These are phyloP conservation scores for Patella ulyssiponensis DNA, from an alignment of 2,888 invertebrate genomes.

Conservation along the genomic window DNA sequence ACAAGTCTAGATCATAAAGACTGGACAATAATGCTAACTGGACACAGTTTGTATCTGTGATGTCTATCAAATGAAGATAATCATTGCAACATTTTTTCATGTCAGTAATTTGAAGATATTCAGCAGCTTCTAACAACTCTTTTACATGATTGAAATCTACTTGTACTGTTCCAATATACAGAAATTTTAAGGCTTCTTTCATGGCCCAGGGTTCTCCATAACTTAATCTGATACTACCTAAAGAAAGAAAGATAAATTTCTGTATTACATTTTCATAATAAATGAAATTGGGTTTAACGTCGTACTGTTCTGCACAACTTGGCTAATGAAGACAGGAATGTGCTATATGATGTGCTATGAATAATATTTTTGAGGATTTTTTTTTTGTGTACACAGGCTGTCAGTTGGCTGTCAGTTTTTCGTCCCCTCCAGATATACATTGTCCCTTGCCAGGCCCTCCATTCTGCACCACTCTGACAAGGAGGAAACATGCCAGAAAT, in stretches of 20 bases:
- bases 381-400: too few species aligned
- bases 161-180: slow-evolving; percentile 50
- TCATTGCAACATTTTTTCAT: slow-evolving; percentile 49
- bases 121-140: slow-evolving; percentile 55
- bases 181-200: slow-evolving; percentile 51
- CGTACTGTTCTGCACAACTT: too few species aligned
- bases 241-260: slow-evolving; percentile 17
- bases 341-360: too few species aligned
- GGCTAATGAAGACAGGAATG: too few species aligned
- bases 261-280: background rate
- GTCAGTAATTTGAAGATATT: slow-evolving; percentile 57
- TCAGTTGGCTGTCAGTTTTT: too few species aligned
- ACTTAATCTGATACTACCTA: slow-evolving; percentile 48
- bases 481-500: too few species aligned
- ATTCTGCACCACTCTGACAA: too few species aligned
- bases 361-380: too few species aligned
- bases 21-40: slow-evolving; percentile 50
- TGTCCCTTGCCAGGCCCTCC: too few species aligned
- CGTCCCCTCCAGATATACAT: too few species aligned
- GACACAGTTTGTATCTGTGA: slow-evolving; percentile 54
- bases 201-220: slow-evolving; percentile 49
- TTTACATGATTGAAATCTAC: slow-evolving; percentile 43
- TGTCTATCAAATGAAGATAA: slow-evolving; percentile 42
- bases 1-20: slow-evolving; percentile 56
- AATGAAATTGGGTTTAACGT: too few species aligned